Evolutionary conservation across 2,797 vertebrate species (phyloP).

Genomic region (Poeciliopsis paucimaculata): DNA sequence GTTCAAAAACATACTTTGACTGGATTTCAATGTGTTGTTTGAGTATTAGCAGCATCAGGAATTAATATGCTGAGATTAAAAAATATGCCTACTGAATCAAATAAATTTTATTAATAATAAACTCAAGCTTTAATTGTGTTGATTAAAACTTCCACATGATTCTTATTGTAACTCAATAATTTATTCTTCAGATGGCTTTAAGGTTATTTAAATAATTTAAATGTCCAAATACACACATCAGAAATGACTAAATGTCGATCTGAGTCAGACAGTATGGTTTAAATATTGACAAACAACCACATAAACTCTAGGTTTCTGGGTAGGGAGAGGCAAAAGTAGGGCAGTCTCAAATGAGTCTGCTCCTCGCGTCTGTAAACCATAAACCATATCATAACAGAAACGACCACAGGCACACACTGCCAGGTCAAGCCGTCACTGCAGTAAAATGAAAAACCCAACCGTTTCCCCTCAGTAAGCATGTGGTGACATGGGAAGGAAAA

Average conservation of each 20-base stretch:
- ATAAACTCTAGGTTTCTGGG: neutral
- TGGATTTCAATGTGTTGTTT: too few species aligned
- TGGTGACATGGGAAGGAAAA: constrained; percentile 1
- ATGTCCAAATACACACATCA: neutral
- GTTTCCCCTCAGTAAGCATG: neutral
- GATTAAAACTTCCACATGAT: neutral
- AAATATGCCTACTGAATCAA: too few species aligned
- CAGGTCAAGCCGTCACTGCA: neutral
- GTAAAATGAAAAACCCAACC: neutral
- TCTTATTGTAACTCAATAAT: neutral
- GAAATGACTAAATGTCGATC: neutral
- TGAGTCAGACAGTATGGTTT: neutral
- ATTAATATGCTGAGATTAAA: too few species aligned
- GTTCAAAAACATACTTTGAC: neutral
- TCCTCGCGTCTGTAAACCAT: neutral
- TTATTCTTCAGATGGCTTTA: neutral
- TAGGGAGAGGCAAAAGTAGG: neutral
- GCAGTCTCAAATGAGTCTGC: neutral
- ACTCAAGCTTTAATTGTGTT: neutral
- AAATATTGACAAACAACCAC: neutral
- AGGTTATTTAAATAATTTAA: neutral
- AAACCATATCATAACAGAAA: neutral
- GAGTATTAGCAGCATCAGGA: too few species aligned
- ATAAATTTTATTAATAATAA: neutral
- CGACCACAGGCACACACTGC: neutral